Evolutionary conservation across 2,888 invertebrate species (phyloP), one percentile per base, ranked within the genome.

Genomic region (Mimumesa dahlbomi): DNA sequence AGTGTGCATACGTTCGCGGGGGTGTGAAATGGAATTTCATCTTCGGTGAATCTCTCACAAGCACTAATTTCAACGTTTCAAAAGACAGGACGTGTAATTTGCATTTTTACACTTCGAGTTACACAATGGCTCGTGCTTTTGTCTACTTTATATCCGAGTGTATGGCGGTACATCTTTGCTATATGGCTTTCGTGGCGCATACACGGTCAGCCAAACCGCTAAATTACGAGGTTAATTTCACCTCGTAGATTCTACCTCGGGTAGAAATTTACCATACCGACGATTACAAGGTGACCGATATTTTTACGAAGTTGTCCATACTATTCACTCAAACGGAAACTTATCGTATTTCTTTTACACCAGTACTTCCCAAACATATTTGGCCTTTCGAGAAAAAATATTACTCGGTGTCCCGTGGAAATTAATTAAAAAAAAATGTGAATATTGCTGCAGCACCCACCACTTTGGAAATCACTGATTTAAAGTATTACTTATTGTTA

Each of bases 171-270:
- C 34, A 66, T 71, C 71, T 69, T 74, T 69, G n/a, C 66, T 38
- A 53, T 50, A 52, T 45, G 61, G 76, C 64, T 71, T 59, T 63
- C 56, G 68, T 54, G 42, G 69, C 34, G 29, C 25, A 48, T 57
- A 40, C 38, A 46, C 42, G 59, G 50, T 31, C 45, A 62, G 70
- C 74, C 72, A 73, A 77, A 64, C 72, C 77, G 63, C 65, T 77
- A 66, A 71, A 79, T 79, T 75, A 73, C 58, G 71, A 45, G 69
- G 53, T 62, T 77, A 73, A 73, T 75, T 71, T 64, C 56, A 34
- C 58, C 34, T 68, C 52, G 62, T 40, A 61, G 45, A 59, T 57
- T 71, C 59, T 54, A n/a, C 63, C 43, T 45, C 40, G 7, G 21
- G 53, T 64, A 29, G 66, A 64, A 76, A 67, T 70, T 65, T 56